Conservation (phyloP, 2,797 vertebrate genomes). For the Enteromius fasciolatus region DNA sequence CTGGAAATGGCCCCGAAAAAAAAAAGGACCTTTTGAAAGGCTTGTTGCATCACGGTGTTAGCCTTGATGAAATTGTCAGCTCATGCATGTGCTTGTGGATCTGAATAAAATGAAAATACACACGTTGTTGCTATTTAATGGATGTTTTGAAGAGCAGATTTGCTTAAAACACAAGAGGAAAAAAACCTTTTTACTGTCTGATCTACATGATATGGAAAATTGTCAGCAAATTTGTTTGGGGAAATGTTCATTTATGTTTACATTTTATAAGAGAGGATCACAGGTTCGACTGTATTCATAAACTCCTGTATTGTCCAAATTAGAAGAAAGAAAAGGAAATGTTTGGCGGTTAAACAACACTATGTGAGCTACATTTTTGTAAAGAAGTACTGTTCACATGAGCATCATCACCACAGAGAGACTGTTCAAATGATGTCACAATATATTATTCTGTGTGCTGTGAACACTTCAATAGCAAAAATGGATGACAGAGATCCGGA, state of each 20-base stretch:
- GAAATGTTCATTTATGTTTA: slow-evolving; percentile 1
- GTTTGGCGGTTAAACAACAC: not conserved
- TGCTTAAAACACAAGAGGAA: not conserved
- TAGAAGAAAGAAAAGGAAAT: slow-evolving; percentile 14
- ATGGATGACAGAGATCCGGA: slow-evolving; percentile 11
- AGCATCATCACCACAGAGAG: slow-evolving; percentile 10
- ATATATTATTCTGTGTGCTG: slow-evolving; percentile 13
- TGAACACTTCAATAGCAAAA: slow-evolving; percentile 29
- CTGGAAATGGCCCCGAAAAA: slow-evolving; percentile 31
- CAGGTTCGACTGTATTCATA: not conserved
- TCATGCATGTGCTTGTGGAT: slow-evolving; percentile 31
- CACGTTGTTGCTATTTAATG: slow-evolving; percentile 30
- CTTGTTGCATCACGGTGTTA: slow-evolving; percentile 32
- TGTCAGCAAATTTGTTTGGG: not conserved
- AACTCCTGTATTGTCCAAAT: not conserved
- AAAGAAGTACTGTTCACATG: not conserved
- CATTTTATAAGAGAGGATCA: slow-evolving; percentile 19
- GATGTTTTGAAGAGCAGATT: slow-evolving; percentile 39
- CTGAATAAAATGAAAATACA: slow-evolving; percentile 48
- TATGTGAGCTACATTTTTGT: not conserved
- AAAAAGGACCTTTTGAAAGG: slow-evolving; percentile 40
- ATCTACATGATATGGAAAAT: slow-evolving; percentile 15
- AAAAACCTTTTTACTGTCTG: not conserved
- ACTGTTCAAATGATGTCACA: slow-evolving; percentile 8
- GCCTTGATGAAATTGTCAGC: slow-evolving; percentile 45